Evolutionary conservation across 37 sponge, comb jelly and placozoan species (phyloP).

Genomic region (Crambe crambe): DNA sequence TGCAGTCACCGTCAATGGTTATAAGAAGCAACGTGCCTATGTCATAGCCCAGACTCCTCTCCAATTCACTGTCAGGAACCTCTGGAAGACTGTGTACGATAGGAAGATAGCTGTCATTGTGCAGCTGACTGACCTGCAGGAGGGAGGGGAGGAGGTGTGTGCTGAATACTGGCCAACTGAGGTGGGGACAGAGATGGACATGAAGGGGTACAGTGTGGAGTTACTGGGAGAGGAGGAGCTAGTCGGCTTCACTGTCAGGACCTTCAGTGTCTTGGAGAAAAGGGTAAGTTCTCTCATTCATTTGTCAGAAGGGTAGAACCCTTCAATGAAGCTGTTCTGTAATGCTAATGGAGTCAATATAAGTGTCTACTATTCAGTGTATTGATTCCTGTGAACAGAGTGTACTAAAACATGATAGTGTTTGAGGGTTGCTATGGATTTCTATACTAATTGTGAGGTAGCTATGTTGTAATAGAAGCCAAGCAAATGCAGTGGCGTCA

Average conservation of each 20-base stretch:
- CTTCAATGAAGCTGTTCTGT: no score
- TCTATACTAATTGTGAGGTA: no score
- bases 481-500: no score
- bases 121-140: constrained; percentile 43
- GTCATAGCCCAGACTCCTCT: constrained; percentile 72
- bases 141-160: constrained; percentile 31
- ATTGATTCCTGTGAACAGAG: no score
- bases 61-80: constrained; percentile 49
- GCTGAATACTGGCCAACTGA: constrained; percentile 4
- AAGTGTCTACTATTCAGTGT: no score
- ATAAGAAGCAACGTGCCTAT: constrained; percentile 64
- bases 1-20: constrained; percentile 56
- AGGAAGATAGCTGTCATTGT: constrained; percentile 37
- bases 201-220: constrained; percentile 35
- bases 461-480: no score
- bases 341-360: no score
- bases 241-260: constrained; percentile 42
- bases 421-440: no score
- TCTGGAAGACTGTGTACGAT: constrained; percentile 66
- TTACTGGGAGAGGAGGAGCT: constrained; percentile 14
- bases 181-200: neutral
- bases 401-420: no score
- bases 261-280: constrained; percentile 6
- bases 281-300: constrained; percentile 16
- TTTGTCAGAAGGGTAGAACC: neutral